Evolutionary conservation across 2,888 invertebrate species (phyloP), one percentile per base, ranked within the genome.

Genomic region (Limnephilus auricula): DNA sequence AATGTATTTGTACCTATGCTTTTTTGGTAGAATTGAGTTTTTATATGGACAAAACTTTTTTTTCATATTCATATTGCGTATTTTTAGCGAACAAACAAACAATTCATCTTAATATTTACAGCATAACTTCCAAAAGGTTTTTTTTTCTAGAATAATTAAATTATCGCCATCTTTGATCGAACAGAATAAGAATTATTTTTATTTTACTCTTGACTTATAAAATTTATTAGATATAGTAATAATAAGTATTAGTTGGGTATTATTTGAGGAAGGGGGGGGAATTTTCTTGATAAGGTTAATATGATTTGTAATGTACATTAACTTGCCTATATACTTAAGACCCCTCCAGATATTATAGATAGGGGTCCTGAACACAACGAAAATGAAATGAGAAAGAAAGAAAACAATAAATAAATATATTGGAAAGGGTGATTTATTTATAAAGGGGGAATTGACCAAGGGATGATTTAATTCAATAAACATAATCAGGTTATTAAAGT

Each of bases 401-500:
- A 80, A 88, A 50, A 84, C 84, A 88, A 79, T 90, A 88, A 88
- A 79, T 90, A 88, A 92, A 92, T 90, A 79, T 84, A 83, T 87
- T 90, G 86, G 84, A 90, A 90, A 82, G 90, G 83, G 86, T 90
- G 84, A 30, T 83, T 30, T 65, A 80, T 90, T 25, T 32, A 32
- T 30, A 34, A 32, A 31, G 34, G 82, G 34, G 31, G 65, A 25
- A 25, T 65, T 65, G 65, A 65, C 25, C n/a, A 31, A 85, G 87
- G 87, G 87, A 79, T 90, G 90, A 91, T 91, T 91, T 89, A 90
- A 89, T 90, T 91, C 91, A 91, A 91, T 91, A n/a, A 90, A 78
- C 82, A 91, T 90, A 86, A 90, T 90, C 90, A 87, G 90, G 89
- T 65, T 65, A 65, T 65, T 65, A 65, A 25, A 6, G 25, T n/a